Conservation (phyloP, 2,888 invertebrate species). For the Cantharis rustica region DNA sequence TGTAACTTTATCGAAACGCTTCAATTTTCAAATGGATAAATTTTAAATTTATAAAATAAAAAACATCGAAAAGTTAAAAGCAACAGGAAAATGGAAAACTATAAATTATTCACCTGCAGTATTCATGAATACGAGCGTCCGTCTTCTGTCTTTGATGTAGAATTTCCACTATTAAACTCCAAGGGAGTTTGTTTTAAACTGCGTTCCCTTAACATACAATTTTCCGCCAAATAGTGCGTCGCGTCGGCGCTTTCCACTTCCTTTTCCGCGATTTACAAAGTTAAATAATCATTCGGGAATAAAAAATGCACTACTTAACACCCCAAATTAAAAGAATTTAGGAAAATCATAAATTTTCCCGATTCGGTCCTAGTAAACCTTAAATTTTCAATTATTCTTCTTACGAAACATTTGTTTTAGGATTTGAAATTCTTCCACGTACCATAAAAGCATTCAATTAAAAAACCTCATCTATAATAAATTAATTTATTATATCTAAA, state of each 20-base stretch:
- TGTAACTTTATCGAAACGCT: background rate
- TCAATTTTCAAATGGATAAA: background rate
- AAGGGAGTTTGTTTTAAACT: conserved; percentile 32
- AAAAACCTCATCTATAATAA: too few species aligned
- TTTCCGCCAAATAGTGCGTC: conserved; percentile 33
- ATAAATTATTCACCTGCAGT: conserved; percentile 5
- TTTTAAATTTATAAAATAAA: background rate
- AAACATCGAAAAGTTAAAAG: background rate
- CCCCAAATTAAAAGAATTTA: background rate
- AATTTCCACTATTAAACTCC: conserved; percentile 20
- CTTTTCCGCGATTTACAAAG: conserved; percentile 11
- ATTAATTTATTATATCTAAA: too few species aligned
- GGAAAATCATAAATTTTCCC: background rate
- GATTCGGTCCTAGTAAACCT: background rate
- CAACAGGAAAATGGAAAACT: background rate
- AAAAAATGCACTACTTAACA: background rate
- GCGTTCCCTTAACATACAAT: conserved; percentile 26
- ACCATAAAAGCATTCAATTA: too few species aligned
- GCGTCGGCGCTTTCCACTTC: conserved; percentile 35
- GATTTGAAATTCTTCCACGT: background rate
- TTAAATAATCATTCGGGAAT: background rate
- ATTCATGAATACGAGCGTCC: conserved; percentile 11
- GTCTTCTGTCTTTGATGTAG: conserved; percentile 1
- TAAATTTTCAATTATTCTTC: background rate
- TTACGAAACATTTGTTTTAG: background rate